These are phyloP conservation scores for Lepisosteus oculatus DNA, from an alignment of 2,113 vertebrate species.

Conservation along the genomic window DNA sequence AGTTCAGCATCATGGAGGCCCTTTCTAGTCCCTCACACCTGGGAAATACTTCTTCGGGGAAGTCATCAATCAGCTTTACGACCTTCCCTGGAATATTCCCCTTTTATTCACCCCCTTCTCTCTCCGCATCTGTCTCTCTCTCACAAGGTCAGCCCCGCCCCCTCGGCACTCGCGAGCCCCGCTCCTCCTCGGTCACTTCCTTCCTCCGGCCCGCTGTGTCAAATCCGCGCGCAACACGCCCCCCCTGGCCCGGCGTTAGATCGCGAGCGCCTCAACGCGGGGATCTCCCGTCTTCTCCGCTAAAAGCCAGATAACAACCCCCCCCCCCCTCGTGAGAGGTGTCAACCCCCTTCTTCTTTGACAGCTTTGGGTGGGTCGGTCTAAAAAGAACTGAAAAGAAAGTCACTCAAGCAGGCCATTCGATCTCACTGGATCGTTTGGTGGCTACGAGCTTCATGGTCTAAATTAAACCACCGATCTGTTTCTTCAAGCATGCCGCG, in stretches of 20 bases:
- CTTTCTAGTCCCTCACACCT: constrained; percentile 56
- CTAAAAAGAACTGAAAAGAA: too few relatives aligned
- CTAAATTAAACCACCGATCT: too few relatives aligned
- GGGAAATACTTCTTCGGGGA: constrained; percentile 71
- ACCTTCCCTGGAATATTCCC: constrained; percentile 64
- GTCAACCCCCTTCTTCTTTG: too few relatives aligned
- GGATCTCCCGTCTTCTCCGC: constrained; percentile 22
- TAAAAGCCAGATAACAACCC: constrained; percentile 38
- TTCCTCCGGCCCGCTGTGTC: neutral
- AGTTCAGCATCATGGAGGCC: too few relatives aligned
- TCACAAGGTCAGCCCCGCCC: constrained; percentile 31
- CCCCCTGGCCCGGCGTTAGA: neutral
- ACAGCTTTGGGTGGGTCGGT: too few relatives aligned
- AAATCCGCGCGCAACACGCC: neutral
- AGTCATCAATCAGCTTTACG: constrained; percentile 77
- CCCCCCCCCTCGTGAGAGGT: too few relatives aligned
- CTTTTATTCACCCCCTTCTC: constrained; percentile 53
- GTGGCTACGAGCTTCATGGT: too few relatives aligned
- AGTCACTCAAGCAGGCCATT: too few relatives aligned
- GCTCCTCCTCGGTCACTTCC: constrained; percentile 13
- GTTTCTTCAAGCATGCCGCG: too few relatives aligned
- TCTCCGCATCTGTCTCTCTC: constrained; percentile 35
- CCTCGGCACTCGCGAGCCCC: constrained; percentile 58
- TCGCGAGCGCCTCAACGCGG: neutral
- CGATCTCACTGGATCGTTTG: too few relatives aligned